phyloP scores from a whole-genome alignment of 23 tunicate species.

The Halocynthia aurantium region DNA sequence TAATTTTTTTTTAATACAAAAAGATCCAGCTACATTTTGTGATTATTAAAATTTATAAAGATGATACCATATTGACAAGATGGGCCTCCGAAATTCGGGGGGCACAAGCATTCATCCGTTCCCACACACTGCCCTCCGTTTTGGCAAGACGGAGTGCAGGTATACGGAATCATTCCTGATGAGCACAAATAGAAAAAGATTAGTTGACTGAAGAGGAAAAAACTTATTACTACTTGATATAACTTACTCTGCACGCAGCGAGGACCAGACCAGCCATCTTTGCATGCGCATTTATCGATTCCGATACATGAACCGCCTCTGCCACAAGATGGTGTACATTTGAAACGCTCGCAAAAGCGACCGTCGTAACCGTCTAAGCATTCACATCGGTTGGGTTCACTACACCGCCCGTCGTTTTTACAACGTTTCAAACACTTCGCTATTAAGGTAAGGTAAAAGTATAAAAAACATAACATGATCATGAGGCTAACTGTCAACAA shows the following conservation, averaged over 20 bases:
- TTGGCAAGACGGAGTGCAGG: slow-evolving; percentile 50
- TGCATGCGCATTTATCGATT: slow-evolving; percentile 57
- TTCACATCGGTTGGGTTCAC: slow-evolving; percentile 54
- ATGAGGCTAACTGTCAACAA: too few species aligned
- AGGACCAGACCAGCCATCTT: slow-evolving; percentile 66
- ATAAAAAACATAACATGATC: too few species aligned
- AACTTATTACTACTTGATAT: not conserved
- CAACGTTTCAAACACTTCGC: slow-evolving; percentile 29
- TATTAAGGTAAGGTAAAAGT: not conserved
- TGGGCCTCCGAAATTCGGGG: slow-evolving; percentile 31
- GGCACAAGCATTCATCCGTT: slow-evolving; percentile 48
- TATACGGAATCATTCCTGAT: not conserved
- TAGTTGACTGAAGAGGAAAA: not conserved
- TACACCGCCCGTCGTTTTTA: slow-evolving; percentile 66
- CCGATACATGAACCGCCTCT: slow-evolving; percentile 76
- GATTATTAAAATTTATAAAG: not conserved
- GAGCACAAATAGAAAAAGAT: not conserved
- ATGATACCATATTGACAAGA: slow-evolving; percentile 47
- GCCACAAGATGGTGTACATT: slow-evolving; percentile 62
- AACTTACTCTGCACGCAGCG: slow-evolving; percentile 53
- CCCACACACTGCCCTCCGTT: slow-evolving; percentile 80
- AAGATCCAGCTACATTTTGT: slow-evolving; percentile 36
- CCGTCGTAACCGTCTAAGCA: slow-evolving; percentile 59
- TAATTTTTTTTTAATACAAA: slow-evolving; percentile 33
- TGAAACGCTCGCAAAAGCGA: slow-evolving; percentile 14